Evolutionary conservation across 1,140 invertebrate species (phyloP), one percentile per base, ranked within the genome.

Genomic region (Pseudomyrmex pallidus): DNA sequence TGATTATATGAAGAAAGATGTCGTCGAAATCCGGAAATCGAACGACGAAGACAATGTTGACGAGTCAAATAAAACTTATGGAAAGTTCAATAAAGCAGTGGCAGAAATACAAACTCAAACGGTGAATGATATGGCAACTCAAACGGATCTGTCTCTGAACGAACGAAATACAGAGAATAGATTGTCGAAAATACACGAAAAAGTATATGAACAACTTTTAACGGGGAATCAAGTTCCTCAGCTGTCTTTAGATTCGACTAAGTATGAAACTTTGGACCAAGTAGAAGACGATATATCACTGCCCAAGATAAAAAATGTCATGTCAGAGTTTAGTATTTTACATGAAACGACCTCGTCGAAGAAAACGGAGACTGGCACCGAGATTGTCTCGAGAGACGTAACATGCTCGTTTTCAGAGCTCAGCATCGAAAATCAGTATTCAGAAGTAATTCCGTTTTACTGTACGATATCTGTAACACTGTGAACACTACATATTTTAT

Each of bases 331-430:
- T 76, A 94, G 94, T 87, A 35, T 35, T 35, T 87, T 94, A 74
- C 93, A 94, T 59, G 94, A 94, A 91, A 94, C 94, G 68, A 94
- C 94, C 22, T 94, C 94, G 54, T 94, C 94, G 2, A 94, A 94
- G 77, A 94, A 93, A 86, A 94, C 94, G 8, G 94, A 94, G 85
- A 94, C 93, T 83, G 94, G 94, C 1, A 94, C 93, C 4, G 94
- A 94, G 85, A 94, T 94, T 25, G 94, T 94, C 59, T 94, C 94
- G 0, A 94, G 94, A 66, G 94, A 93, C 77, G 91, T 94, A 25
- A 94, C 93, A 44, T 94, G 91, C 72, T 94, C 93, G 1, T 94
- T 94, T 77, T 4, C 35, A 35, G 35, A 35, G 0, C 35, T 35
- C 35, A 35, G 35, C 5, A 35, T 35, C 35, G 35, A 35, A 35